Percentiles rank a stretch among this genome's conserved stretches.
Evolutionary conservation across 2,113 vertebrate genomes (phyloP).

Genomic region (Daboia siamensis): DNA sequence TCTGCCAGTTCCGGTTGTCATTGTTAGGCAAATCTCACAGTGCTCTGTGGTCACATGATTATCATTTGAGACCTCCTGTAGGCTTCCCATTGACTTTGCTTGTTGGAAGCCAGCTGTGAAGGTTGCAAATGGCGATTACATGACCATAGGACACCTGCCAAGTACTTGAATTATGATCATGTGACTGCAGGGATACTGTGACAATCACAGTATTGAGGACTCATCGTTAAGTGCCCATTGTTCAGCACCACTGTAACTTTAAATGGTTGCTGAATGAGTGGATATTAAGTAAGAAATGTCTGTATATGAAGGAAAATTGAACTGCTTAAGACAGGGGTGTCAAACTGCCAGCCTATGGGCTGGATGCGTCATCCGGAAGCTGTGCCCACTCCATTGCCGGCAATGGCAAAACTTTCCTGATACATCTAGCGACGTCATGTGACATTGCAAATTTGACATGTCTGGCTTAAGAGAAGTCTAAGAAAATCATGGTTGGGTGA

Average conservation of each 20-base stretch:
- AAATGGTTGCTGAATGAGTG: not conserved
- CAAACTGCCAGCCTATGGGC: no score
- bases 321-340: no score
- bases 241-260: not conserved
- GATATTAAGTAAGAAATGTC: no score
- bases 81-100: not conserved
- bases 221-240: not conserved
- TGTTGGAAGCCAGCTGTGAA: not conserved
- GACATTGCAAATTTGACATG: no score
- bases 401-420: no score
- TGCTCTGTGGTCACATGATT: not conserved
- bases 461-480: no score
- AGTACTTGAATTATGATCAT: not conserved
- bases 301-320: no score
- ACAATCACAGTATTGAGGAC: not conserved
- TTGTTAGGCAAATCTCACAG: not conserved
- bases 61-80: not conserved
- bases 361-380: no score
- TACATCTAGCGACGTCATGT: no score
- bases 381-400: no score
- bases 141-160: not conserved
- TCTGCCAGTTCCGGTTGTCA: not conserved
- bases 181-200: not conserved
- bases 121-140: not conserved
- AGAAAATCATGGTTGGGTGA: no score